Base-by-base conservation (phyloP, 2,888 invertebrate genomes). In the Cheilosia variabilis region DNA sequence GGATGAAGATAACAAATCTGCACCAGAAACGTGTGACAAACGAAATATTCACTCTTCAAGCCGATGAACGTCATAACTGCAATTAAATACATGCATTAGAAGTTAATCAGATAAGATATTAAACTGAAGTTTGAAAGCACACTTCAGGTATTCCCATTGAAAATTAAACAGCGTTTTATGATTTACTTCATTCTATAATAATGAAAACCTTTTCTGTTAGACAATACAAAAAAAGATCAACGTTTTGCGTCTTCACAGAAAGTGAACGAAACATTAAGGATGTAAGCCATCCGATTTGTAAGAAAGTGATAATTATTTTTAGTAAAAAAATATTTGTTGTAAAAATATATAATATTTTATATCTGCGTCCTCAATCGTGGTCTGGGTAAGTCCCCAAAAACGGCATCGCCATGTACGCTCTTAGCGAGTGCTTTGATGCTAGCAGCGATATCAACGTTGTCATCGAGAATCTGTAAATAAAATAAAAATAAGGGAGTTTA, bases 361-460 rank as follows among this genome's bases (percentile, higher is more conserved):
- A 97, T 96, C 93, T 96, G 96, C 87, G 96, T 96, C 91, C 96
- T 96, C 93, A 96, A 95, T 90, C 97, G 95, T 87, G 97, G 97
- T 86, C 96, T 94, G 53, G 98, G 98, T 90, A 98, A 93, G 90
- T 98, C 98, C 22, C 96, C 96, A 93, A 97, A 98, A 88, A 97
- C 96, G 27, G 95, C 93, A 92, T 97, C 97, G 83, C 96, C 97
- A 92, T 97, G 97, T 83, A 98, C 96, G 89, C 97, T 98, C 89
- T 96, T 96, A 22, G 98, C 97, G 89, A 98, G 93, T n/a, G 97
- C 97, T 92, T 97, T 96, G 91, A 98, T 98, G 91, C 96, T 97
- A 53, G 97, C 97, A 87, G 97, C 97, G 91, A 98, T 98, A 91
- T 97, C 96, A 86, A 95, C 94, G 37, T 95, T 94, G 89, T 95